These are phyloP conservation scores for Drosophila acutilabella DNA, from an alignment of 2,888 invertebrate species.

Conservation along the genomic window DNA sequence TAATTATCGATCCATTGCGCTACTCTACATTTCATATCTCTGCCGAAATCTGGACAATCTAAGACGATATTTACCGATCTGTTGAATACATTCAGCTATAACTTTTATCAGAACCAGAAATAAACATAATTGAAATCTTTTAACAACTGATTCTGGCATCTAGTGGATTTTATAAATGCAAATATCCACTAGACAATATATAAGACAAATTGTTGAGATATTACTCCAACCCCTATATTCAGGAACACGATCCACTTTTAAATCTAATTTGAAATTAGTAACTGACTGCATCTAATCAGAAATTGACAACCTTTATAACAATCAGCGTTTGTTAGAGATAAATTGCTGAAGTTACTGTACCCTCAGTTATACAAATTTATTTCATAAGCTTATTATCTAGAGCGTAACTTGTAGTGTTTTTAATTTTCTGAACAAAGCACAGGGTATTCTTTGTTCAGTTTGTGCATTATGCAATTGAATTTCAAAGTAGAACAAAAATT, in stretches of 20 bases:
- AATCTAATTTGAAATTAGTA: slow-evolving; percentile 3
- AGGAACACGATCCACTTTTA: slow-evolving; percentile 16
- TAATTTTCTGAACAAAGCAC: neutral
- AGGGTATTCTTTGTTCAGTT: slow-evolving; percentile 33
- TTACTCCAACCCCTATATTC: neutral
- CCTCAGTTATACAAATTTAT: slow-evolving; percentile 4
- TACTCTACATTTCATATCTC: slow-evolving; percentile 7
- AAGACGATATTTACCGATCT: slow-evolving; percentile 8
- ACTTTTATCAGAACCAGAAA: neutral
- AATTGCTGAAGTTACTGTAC: slow-evolving; percentile 4
- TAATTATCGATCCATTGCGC: slow-evolving; percentile 7
- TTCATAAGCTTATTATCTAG: neutral
- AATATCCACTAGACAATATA: neutral
- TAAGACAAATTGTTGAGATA: neutral
- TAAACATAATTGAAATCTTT: neutral
- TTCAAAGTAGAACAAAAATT: slow-evolving; percentile 47
- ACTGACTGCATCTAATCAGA: slow-evolving; percentile 8
- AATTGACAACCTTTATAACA: slow-evolving; percentile 17
- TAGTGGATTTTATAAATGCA: neutral
- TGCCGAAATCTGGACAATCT: slow-evolving; percentile 7
- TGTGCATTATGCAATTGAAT: slow-evolving; percentile 53
- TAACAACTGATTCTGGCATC: neutral
- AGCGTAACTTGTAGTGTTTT: neutral
- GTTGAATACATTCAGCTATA: neutral
- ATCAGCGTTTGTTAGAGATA: slow-evolving; percentile 6